Percentiles rank a stretch among this genome's conserved stretches.
Evolutionary conservation across 2,797 vertebrate species (phyloP).

Genomic region (Mallotus villosus): DNA sequence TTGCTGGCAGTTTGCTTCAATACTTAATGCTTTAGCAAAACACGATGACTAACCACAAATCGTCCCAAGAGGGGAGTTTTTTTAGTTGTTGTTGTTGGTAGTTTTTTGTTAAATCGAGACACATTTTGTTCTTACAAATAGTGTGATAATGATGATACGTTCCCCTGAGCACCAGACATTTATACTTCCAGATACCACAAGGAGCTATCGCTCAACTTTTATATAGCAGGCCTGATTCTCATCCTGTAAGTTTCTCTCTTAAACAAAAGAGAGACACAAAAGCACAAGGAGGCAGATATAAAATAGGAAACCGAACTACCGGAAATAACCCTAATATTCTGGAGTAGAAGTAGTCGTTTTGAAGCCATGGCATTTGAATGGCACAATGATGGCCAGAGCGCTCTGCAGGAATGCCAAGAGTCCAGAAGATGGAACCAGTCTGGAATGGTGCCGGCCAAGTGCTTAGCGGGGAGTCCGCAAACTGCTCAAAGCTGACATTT

Average conservation of each 20-base stretch:
- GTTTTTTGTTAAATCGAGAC: slow-evolving; percentile 18
- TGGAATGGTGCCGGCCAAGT: slow-evolving; percentile 77
- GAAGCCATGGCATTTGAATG: slow-evolving; percentile 75
- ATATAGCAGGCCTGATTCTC: too few species aligned
- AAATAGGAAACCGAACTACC: neutral
- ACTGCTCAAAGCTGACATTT: slow-evolving; percentile 85
- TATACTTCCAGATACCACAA: neutral
- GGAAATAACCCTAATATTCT: slow-evolving; percentile 60
- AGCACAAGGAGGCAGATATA: neutral
- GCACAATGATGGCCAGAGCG: slow-evolving; percentile 75
- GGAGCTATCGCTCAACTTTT: too few species aligned
- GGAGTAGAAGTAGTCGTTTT: slow-evolving; percentile 45
- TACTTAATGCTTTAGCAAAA: slow-evolving; percentile 71
- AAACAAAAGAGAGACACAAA: neutral
- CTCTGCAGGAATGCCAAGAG: slow-evolving; percentile 71
- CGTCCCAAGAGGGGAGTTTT: slow-evolving; percentile 36
- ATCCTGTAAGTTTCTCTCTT: neutral
- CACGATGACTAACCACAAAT: slow-evolving; percentile 57
- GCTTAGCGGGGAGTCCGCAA: slow-evolving; percentile 84
- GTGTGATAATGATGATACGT: neutral
- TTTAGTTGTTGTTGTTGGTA: slow-evolving; percentile 29
- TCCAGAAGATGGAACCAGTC: slow-evolving; percentile 83
- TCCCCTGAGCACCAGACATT: neutral
- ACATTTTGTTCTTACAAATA: neutral
- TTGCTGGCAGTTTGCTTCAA: slow-evolving; percentile 65